Conservation (phyloP, 2,113 vertebrate genomes). For the Gadus macrocephalus region DNA sequence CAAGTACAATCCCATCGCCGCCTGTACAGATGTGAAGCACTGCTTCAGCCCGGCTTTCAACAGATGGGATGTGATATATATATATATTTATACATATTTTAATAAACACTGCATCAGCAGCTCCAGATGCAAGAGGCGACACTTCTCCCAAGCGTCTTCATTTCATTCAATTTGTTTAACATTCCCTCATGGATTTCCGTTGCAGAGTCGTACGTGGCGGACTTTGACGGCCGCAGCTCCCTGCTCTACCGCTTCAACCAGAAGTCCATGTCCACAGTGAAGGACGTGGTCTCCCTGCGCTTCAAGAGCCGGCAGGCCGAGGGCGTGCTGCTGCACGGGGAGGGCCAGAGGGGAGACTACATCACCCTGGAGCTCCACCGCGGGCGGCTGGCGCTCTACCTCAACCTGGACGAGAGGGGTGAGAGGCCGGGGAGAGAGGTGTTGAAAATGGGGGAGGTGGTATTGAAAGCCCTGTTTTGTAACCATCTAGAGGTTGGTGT, state of each 20-base stretch:
- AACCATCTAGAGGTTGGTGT: not conserved
- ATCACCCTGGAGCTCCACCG: conserved; percentile 92
- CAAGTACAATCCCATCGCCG: too few relatives aligned
- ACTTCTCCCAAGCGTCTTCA: too few relatives aligned
- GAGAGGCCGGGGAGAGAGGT: not conserved
- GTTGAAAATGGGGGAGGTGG: too few relatives aligned
- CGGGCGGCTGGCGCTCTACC: conserved; percentile 83
- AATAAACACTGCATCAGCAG: too few relatives aligned
- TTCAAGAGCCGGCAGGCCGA: conserved; percentile 94
- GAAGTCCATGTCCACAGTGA: conserved; percentile 95
- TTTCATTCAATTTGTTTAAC: not conserved
- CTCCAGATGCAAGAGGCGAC: not conserved
- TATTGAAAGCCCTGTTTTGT: not conserved
- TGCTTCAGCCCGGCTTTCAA: too few relatives aligned
- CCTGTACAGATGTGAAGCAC: too few relatives aligned
- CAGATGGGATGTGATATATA: too few relatives aligned
- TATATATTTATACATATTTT: too few relatives aligned
- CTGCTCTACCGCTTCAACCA: conserved; percentile 97
- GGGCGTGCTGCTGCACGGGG: conserved; percentile 92
- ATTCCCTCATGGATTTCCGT: not conserved
- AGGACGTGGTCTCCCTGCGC: conserved; percentile 93
- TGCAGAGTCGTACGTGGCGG: conserved; percentile 87
- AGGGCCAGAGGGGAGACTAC: conserved; percentile 92
- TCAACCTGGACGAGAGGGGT: conserved; percentile 81
- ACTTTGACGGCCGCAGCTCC: conserved; percentile 94